Evolutionary conservation across 2,888 invertebrate genomes (phyloP), one percentile per base, ranked within the genome.

Genomic region (Chironomus tentans): DNA sequence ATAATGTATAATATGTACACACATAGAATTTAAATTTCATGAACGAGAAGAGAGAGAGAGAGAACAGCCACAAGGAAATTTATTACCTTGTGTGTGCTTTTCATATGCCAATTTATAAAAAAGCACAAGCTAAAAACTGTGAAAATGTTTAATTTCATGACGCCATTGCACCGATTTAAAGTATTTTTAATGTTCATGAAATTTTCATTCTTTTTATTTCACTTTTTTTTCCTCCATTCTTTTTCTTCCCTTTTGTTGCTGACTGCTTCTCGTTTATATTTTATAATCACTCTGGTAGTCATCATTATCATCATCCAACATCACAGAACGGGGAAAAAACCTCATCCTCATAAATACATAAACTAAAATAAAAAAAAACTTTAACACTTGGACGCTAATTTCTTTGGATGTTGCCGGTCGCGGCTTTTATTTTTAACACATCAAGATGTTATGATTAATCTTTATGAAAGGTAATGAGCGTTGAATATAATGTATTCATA

Each of bases 61-160:
- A 50, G 50, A 50, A 50, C 50, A 50, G 50, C 21, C 62, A 38
- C 38, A 22, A 62, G 21, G 22, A 62, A 65, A 65, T 65, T 65
- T 65, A 65, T 65, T 65, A 65, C 65, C 24, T 65, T 65, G 21
- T 65, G 24, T 65, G 65, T 24, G 24, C 65, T 24, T 65, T 38
- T 24, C 65, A 65, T 24, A 24, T 65, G 24, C 24, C 65, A 65
- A 65, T 65, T 65, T 65, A 65, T 21, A 65, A 65, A 65, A 65
- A 65, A 65, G 21, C 65, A 65, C 21, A 65, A 56, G 56, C 56
- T 56, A 65, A 65, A 65, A 65, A 65, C 65, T 65, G 65, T 65
- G 24, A 65, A 65, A 65, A 65, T 65, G 68, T 74, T 46, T 74
- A 74, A 74, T 74, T 74, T 74, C 48, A 68, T 74, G 68, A 74